Evolutionary conservation across 2,113 vertebrate species (phyloP), one percentile per base, ranked within the genome.

Genomic region (Benitochromis conjunctus): DNA sequence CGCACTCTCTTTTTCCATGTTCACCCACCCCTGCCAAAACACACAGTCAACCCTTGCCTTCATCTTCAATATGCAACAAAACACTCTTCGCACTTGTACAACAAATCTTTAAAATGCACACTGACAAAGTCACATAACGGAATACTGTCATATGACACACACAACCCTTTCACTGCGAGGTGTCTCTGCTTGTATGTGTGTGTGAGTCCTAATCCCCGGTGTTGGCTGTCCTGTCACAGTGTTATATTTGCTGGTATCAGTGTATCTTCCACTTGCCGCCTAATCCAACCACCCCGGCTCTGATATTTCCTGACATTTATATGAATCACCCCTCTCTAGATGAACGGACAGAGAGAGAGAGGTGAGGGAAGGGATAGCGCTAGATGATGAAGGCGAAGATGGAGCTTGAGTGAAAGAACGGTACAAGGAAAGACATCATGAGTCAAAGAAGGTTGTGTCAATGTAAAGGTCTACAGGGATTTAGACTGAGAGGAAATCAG

Each of bases 241-340:
- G 76, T 87, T 92, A 88, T 91, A 95, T 92, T 91, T 88, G 87
- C 89, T 84, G 86, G 84, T 90, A 92, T 94, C 86, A 88, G 64
- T 89, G 91, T 88, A 92, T 92, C 92, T 92, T 84, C 81, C 87
- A 62, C 64, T 84, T 71, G 56, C 71, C 13, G 16, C 51, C 84
- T 94, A 94, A 95, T 93, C 94, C 92, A 91, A 79, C 79, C 79
- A 89, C 86, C 87, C 82, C 62, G 29, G 46, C 90, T 92, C 88
- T 95, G 92, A 94, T 94, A 95, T 95, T 95, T 91, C 84, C 71
- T 95, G 95, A 95, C 95, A 95, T 95, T 95, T 95, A 94, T 92
- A 93, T 93, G 92, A 93, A 94, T 90, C 81, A 16, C 62, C 46
- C 55, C 82, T 87, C 87, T 82, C 10, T 79, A 86, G 83, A 88